These are phyloP conservation scores for Tenrec ecaudatus DNA, from an alignment of 2,113 vertebrate genomes.

Conservation along the genomic window DNA sequence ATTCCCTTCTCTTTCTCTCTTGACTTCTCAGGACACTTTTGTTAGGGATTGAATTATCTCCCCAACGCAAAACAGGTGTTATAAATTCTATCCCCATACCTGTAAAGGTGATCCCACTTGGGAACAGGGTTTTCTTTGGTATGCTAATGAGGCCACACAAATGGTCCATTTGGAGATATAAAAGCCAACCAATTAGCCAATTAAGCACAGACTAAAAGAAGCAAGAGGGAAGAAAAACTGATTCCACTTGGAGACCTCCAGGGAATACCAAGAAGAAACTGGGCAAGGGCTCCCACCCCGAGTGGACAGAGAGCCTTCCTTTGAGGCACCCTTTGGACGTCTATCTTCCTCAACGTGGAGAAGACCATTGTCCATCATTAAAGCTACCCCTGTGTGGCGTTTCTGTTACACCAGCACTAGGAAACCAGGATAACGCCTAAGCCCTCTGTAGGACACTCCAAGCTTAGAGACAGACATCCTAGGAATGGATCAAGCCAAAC, in stretches of 20 bases:
- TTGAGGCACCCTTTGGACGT: neutral
- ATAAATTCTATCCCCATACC: neutral
- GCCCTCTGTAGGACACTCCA: neutral
- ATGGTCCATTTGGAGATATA: neutral
- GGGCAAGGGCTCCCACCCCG: neutral
- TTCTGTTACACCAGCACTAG: neutral
- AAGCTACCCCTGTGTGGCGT: neutral
- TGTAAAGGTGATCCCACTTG: neutral
- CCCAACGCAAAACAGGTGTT: neutral
- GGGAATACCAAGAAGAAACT: neutral
- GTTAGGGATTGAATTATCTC: neutral
- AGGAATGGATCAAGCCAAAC: neutral
- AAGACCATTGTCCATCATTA: neutral
- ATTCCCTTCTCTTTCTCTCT: neutral
- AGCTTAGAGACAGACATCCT: neutral
- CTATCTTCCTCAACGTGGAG: neutral
- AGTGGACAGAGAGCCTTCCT: neutral
- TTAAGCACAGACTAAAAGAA: neutral
- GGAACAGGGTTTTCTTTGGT: neutral
- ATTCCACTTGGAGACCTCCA: neutral
- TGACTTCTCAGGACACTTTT: too few relatives aligned
- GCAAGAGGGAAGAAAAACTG: neutral
- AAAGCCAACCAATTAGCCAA: neutral
- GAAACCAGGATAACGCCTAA: neutral
- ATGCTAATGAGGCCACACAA: neutral